Percentiles rank a stretch among this genome's conserved stretches.
These are phyloP conservation scores for Myrmecobius fasciatus DNA, from an alignment of 2,113 vertebrate genomes.

Conservation along the genomic window DNA sequence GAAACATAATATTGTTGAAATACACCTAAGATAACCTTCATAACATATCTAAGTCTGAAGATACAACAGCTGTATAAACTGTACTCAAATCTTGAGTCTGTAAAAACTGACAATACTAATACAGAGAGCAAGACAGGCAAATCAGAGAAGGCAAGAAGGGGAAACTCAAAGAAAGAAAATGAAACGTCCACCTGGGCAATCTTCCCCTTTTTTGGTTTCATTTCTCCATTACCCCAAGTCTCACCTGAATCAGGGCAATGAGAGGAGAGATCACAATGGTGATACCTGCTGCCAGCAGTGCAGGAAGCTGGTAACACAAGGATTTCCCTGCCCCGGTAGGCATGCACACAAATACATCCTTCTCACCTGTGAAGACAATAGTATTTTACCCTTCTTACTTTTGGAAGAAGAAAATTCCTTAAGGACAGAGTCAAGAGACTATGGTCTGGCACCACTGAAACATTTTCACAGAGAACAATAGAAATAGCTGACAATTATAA, in stretches of 20 bases:
- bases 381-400: background rate
- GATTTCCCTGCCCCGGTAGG: conserved; percentile 98
- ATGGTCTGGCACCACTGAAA: background rate
- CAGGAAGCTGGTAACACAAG: conserved; percentile 97
- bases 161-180: conserved; percentile 28
- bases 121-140: background rate
- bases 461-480: background rate
- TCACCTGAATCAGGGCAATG: conserved; percentile 98
- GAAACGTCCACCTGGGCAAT: conserved; percentile 20
- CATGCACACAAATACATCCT: conserved; percentile 98
- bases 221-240: conserved; percentile 37
- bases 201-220: background rate
- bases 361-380: conserved; percentile 89
- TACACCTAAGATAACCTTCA: background rate
- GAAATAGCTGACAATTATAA: background rate
- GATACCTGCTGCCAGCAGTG: conserved; percentile 92
- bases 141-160: conserved; percentile 36
- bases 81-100: background rate
- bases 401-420: background rate
- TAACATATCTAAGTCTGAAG: background rate
- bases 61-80: background rate
- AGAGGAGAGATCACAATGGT: conserved; percentile 97
- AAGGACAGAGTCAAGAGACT: conserved; percentile 56
- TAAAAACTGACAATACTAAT: conserved; percentile 37
- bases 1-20: conserved; percentile 1